Evolutionary conservation across 2,888 invertebrate species (phyloP).

Genomic region (Stenoptilia bipunctidactyla): DNA sequence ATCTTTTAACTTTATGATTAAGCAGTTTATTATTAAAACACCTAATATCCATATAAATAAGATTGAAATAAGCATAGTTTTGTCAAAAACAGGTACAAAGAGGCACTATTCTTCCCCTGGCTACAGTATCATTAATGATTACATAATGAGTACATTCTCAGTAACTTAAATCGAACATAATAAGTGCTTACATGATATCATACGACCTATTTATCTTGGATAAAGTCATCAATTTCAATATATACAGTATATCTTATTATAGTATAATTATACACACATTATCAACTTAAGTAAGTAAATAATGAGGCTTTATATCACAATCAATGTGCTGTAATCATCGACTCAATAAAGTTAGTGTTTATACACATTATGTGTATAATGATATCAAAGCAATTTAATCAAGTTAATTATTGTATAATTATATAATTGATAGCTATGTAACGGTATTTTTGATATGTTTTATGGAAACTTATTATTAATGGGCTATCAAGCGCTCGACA

Average conservation of each 20-base stretch:
- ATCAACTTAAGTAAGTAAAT: background rate
- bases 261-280: background rate
- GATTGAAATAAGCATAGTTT: too few species aligned
- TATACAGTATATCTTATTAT: background rate
- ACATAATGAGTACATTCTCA: conserved; percentile 48
- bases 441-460: conserved; percentile 10
- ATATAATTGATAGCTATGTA: conserved; percentile 12
- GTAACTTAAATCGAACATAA: conserved; percentile 61
- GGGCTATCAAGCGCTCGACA: background rate
- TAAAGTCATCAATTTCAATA: conserved; percentile 66
- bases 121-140: conserved; percentile 2
- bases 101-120: too few species aligned
- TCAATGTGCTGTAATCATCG: conserved; percentile 31
- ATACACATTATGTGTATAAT: background rate
- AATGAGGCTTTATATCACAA: conserved; percentile 31
- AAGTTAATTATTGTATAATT: conserved; percentile 10
- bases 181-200: conserved; percentile 36
- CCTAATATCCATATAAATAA: too few species aligned
- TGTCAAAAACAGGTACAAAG: too few species aligned
- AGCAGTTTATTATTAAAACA: too few species aligned
- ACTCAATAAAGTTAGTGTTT: conserved; percentile 17
- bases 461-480: background rate
- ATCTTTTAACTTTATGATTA: too few species aligned
- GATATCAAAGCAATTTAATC: background rate
- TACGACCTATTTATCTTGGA: conserved; percentile 57